These are phyloP conservation scores for Pelmatolapia mariae DNA, from an alignment of 2,113 vertebrate species.

Conservation along the genomic window DNA sequence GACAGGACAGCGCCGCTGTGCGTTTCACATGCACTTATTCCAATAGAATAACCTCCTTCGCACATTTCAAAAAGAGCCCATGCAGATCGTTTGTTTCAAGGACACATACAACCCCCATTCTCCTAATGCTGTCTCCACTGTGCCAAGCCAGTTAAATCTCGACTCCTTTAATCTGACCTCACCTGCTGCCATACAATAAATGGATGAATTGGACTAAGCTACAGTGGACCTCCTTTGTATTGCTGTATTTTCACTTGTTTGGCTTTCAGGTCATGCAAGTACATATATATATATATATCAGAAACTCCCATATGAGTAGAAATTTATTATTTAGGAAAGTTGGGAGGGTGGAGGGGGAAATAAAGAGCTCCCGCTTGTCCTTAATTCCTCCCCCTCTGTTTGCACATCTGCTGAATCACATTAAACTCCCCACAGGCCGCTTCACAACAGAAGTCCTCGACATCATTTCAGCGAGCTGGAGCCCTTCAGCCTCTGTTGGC, in stretches of 20 bases:
- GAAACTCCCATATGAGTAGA: neutral
- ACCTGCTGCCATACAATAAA: neutral
- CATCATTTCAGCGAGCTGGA: slow-evolving; percentile 1
- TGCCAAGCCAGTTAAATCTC: neutral
- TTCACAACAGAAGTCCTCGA: slow-evolving; percentile 13
- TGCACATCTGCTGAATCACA: slow-evolving; percentile 47
- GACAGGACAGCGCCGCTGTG: neutral
- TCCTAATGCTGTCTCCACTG: neutral
- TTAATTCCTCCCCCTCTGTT: slow-evolving; percentile 12
- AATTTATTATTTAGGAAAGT: neutral
- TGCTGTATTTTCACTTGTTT: neutral
- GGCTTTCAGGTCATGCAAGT: neutral
- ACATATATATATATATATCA: neutral
- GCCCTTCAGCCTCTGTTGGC: neutral
- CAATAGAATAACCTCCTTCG: neutral
- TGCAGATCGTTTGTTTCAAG: neutral
- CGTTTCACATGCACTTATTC: neutral
- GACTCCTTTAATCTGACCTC: neutral
- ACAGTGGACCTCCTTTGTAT: neutral
- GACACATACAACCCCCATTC: neutral
- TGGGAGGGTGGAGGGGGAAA: neutral
- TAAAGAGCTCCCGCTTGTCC: neutral
- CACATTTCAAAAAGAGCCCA: neutral
- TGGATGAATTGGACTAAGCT: neutral
- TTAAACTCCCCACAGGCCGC: slow-evolving; percentile 14